Evolutionary conservation across 92 coral and sea anemone species (phyloP).

Genomic region (Epizoanthus ramosus): DNA sequence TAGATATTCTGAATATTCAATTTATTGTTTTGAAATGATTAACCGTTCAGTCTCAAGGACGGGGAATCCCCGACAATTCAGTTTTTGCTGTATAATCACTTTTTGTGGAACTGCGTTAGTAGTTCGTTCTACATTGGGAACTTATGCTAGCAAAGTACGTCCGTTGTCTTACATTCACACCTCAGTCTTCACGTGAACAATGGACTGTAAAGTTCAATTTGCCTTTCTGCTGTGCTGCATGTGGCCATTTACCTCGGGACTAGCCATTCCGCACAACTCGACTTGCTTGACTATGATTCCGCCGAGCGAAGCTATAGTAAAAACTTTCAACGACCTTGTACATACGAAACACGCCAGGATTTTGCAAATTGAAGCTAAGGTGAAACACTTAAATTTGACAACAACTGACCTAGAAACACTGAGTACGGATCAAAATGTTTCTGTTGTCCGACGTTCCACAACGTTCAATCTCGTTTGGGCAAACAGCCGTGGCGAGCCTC

Average conservation of each 20-base stretch:
- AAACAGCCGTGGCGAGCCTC: slow-evolving; percentile 8
- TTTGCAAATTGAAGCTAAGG: neutral
- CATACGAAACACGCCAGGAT: neutral
- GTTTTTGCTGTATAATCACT: slow-evolving; percentile 1
- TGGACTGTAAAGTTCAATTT: neutral
- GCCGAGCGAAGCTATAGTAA: neutral
- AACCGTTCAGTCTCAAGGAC: neutral
- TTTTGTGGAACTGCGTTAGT: neutral
- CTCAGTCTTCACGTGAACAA: neutral
- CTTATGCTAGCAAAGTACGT: neutral
- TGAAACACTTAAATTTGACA: neutral
- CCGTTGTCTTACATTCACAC: neutral
- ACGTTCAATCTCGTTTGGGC: neutral
- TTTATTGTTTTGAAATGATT: too few species aligned
- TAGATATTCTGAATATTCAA: too few species aligned
- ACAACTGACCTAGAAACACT: neutral
- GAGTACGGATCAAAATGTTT: neutral
- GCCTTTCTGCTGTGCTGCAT: neutral
- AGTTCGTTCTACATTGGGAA: too few species aligned
- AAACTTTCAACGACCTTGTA: neutral
- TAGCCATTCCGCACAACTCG: neutral
- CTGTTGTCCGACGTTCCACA: too few species aligned
- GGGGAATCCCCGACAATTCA: slow-evolving; percentile 10
- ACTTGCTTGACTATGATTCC: neutral
- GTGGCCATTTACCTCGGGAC: neutral